Evolutionary conservation across 2,113 vertebrate genomes (phyloP).

Genomic region (Menidia beryllina): DNA sequence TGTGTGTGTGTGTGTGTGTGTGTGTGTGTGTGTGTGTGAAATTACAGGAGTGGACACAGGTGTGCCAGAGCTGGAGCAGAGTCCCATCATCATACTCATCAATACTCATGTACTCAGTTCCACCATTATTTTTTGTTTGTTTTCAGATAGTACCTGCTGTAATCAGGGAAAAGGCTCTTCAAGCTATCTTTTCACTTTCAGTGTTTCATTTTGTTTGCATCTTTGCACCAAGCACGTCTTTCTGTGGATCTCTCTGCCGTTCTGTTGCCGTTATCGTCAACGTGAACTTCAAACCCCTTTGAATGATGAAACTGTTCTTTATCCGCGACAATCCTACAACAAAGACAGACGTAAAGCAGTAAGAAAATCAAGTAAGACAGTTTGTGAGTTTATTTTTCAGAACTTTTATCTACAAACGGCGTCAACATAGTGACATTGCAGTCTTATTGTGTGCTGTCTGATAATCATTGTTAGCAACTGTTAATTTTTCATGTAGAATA

Average conservation of each 20-base stretch:
- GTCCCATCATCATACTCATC: neutral
- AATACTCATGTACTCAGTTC: neutral
- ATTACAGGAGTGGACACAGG: constrained; percentile 5
- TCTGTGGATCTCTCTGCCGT: neutral
- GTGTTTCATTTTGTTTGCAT: neutral
- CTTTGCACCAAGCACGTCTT: neutral
- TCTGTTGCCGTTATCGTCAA: no score
- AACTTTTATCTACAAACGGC: no score
- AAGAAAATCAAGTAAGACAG: no score
- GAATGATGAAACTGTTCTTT: no score
- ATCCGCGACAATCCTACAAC: no score
- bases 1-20: neutral
- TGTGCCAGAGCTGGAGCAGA: constrained; percentile 1
- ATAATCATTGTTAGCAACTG: no score
- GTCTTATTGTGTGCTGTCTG: no score
- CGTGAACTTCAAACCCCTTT: no score
- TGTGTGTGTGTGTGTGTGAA: neutral
- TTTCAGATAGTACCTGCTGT: neutral
- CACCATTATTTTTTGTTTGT: neutral
- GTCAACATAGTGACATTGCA: no score
- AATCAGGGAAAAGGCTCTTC: neutral
- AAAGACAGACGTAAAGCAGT: no score
- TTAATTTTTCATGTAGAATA: neutral
- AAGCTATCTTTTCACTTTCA: neutral
- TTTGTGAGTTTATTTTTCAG: no score